phyloP scores from a whole-genome alignment of 2,888 invertebrate genomes.

The Sthenelais limicola region DNA sequence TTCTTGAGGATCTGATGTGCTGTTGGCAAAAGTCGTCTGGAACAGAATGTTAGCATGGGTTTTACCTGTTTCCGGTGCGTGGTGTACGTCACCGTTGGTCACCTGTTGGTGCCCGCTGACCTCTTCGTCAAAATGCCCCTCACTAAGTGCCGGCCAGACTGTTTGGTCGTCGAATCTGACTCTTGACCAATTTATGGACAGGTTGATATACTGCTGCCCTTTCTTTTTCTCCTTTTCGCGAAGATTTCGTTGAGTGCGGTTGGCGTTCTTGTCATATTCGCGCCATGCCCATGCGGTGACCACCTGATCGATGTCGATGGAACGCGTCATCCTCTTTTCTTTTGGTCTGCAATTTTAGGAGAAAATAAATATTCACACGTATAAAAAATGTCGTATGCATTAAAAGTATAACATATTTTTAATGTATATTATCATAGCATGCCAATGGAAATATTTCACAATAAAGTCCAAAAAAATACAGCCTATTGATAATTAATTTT shows the following conservation, averaged over 20 bases:
- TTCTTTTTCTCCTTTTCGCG: conserved; percentile 43
- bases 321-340: not conserved
- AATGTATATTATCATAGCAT: no score
- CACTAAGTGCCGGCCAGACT: conserved; percentile 45
- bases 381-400: no score
- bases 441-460: no score
- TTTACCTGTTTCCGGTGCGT: conserved; percentile 11
- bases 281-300: conserved; percentile 49
- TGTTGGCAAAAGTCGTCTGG: conserved; percentile 56
- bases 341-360: not conserved
- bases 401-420: no score
- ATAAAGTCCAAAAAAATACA: no score
- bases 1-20: conserved; percentile 51
- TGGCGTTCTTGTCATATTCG: conserved; percentile 48
- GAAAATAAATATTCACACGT: not conserved
- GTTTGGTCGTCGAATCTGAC: conserved; percentile 49
- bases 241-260: conserved; percentile 41
- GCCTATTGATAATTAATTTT: no score
- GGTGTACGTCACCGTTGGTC: not conserved
- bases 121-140: conserved; percentile 40
- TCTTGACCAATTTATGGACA: conserved; percentile 51
- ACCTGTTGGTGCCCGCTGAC: not conserved
- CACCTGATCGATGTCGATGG: conserved; percentile 48
- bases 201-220: conserved; percentile 43
- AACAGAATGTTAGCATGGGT: conserved; percentile 51